These are phyloP conservation scores for Himalopsyche tibetana DNA, from an alignment of 2,888 invertebrate genomes.

Conservation along the genomic window DNA sequence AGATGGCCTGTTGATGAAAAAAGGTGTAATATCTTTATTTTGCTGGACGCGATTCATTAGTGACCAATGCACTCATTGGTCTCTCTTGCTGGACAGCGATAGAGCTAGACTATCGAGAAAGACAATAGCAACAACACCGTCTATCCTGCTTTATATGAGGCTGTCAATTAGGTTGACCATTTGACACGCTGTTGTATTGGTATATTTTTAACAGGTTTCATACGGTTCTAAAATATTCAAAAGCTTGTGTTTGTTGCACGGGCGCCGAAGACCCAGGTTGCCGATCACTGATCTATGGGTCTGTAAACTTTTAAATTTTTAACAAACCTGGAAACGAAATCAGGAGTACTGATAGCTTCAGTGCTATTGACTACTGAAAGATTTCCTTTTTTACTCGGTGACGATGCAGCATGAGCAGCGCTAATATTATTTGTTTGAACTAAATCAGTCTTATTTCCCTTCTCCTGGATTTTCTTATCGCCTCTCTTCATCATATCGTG, in stretches of 20 bases:
- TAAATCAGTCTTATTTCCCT: conserved; percentile 74
- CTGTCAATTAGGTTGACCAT: background rate
- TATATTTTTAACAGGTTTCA: no score
- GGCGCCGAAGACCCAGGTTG: background rate
- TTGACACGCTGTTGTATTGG: background rate
- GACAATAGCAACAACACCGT: conserved; percentile 69
- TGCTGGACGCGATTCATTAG: no score
- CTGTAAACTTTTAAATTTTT: background rate
- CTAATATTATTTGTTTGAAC: conserved; percentile 65
- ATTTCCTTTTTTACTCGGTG: conserved; percentile 59
- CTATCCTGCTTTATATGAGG: conserved; percentile 69
- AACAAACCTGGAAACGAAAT: conserved; percentile 61
- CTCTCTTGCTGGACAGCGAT: no score
- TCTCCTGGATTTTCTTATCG: conserved; percentile 72
- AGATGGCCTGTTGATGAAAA: no score
- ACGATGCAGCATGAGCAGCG: conserved; percentile 52
- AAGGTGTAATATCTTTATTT: no score
- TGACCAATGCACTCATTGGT: no score
- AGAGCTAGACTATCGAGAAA: no score
- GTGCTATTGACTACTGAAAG: conserved; percentile 44
- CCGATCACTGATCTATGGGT: background rate
- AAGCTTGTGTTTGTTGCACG: background rate
- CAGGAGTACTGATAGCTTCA: conserved; percentile 37
- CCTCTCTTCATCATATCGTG: conserved; percentile 69
- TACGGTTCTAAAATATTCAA: background rate